These are phyloP conservation scores for Troglohyphantes excavatus DNA, from an alignment of 2,888 invertebrate genomes.

Conservation along the genomic window DNA sequence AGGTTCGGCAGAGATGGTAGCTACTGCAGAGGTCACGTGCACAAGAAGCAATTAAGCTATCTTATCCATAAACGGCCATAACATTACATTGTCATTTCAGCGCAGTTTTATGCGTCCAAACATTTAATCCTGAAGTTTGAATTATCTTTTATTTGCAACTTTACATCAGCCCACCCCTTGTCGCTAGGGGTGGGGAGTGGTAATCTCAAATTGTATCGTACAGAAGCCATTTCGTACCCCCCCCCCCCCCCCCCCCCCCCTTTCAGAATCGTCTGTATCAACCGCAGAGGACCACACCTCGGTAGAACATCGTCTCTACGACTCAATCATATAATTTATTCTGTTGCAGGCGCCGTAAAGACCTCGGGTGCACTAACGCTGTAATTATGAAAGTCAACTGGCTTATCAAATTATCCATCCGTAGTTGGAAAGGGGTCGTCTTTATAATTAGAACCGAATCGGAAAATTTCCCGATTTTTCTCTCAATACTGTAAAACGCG, in stretches of 20 bases:
- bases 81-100: not conserved
- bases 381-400: conserved; percentile 34
- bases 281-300: conserved; percentile 42
- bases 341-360: conserved; percentile 14
- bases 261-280: not conserved
- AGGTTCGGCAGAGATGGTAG: too few species aligned
- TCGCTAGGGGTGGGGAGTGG: not conserved
- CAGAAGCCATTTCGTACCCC: not conserved
- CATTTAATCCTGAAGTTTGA: not conserved
- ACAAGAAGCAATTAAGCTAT: too few species aligned
- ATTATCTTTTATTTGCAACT: not conserved
- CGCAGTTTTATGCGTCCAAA: too few species aligned
- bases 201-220: not conserved
- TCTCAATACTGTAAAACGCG: too few species aligned
- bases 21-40: too few species aligned
- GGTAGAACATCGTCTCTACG: not conserved
- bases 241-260: too few species aligned
- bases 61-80: not conserved
- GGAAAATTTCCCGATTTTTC: too few species aligned
- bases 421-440: conserved; percentile 1
- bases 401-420: conserved; percentile 4
- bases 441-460: too few species aligned
- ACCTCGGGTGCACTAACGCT: not conserved
- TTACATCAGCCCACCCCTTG: not conserved
- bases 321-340: not conserved